Base-by-base conservation (phyloP, 53 echinoderm and acorn worm species). In the Antedon mediterranea region DNA sequence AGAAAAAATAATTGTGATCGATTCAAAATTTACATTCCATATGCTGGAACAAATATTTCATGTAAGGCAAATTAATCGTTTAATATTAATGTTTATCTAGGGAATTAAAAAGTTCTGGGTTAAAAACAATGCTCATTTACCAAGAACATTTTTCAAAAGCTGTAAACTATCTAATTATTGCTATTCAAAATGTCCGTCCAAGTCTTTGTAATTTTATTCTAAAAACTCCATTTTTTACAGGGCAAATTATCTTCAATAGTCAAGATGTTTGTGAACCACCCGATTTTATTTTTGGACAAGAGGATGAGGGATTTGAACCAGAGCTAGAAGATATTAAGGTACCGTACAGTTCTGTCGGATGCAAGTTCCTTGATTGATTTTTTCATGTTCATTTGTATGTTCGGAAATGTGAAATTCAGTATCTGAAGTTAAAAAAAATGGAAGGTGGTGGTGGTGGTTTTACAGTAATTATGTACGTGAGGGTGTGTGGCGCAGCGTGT, bases 201-300 rank as follows among this genome's bases (percentile, higher is more conserved):
- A 37, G 4, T 37, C 4, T 37, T 37, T 6, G 4, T 37, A 37
- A 37, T 37, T 37, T 37, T n/a, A n/a, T n/a, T n/a, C n/a, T n/a
- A n/a, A n/a, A n/a, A n/a, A n/a, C n/a, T n/a, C n/a, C n/a, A n/a
- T 18, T 57, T 57, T 73, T 77, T 75, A 33, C 87, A 95, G 91
- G 95, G 95, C 89, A 91, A 82, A 88, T 95, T 43, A 92, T 95
- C 28, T 89, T 95, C 72, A 89, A 95, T 79, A 89, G 89, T 76
- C 76, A 87, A 74, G 81, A 89, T 72, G 91, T 91, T 33, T 72
- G 83, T 5, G 89, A 87, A 41, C 91, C 95, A 18, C 95, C 95
- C 4, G 95, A 95, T 81, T 95, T 95, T 80, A 95, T 95, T 73
- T 95, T 95, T 85, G 89, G 78, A 43, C 81, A 81, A 27, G 83